Evolutionary conservation across 2,113 vertebrate species (phyloP), one percentile per base, ranked within the genome.

Genomic region (Anguilla japonica): DNA sequence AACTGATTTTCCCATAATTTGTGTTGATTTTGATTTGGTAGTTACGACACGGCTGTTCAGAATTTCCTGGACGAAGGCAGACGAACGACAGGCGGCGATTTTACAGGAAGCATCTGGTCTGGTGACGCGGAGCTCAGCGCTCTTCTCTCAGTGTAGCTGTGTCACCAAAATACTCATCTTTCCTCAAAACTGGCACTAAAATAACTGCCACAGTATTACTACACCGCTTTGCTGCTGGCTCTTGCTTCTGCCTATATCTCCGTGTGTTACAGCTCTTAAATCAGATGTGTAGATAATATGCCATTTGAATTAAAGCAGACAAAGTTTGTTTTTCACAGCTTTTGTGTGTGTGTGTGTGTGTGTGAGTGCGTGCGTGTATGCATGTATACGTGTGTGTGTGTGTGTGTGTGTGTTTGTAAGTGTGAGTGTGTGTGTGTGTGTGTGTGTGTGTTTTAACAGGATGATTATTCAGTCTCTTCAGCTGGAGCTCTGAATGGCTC

Each of bases 321-420:
- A 11, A 53, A 53, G 50, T 53, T 4, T 46, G 43, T 46, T 46
- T 53, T 1, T 53, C 50, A 53, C 50, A 53, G 50, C 43, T 8
- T 46, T 8, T 46, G 8, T 46, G 43, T 67, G 11, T 15, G 56
- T 60, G 14, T 18, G 2, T 63, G 60, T 5, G 60, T 0, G 18
- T 63, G n/a, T 63, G 7, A 60, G 56, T 60, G 14, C 18, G 2
- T 67, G 60, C 3, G 60, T 1, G 18, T 67, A 3, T 67, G 60
- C 18, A 26, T 67, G 75, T 53, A 7, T 75, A 63, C 14, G 81
- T 85, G 87, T 71, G 57, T 43, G 79, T 29, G 80, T 90, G 82
- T 84, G 82, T 81, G 71, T 81, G 86, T 84, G 86, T 50, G 18
- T 29, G 81, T 56, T 39, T 81, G 87, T 63, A 79, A 50, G 83